Percentiles rank a stretch among this genome's conserved stretches.
These are phyloP conservation scores for Smithornis capensis DNA, from an alignment of 2,113 vertebrate genomes.

Conservation along the genomic window DNA sequence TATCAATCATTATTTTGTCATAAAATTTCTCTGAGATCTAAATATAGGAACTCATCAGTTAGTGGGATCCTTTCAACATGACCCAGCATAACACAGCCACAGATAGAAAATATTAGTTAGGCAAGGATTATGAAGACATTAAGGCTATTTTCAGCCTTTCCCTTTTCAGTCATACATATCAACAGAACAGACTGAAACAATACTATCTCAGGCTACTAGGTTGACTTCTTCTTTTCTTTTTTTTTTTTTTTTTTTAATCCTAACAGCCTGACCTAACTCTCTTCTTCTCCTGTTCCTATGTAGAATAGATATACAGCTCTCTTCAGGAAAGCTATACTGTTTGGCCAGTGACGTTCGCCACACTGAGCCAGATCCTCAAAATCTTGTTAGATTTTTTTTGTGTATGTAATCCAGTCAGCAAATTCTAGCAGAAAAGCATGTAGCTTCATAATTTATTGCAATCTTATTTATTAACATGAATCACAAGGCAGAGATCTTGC, in stretches of 20 bases:
- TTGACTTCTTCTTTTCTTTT: neutral
- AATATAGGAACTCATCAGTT: neutral
- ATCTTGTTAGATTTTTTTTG: neutral
- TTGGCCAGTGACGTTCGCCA: neutral
- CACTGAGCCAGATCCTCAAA: neutral
- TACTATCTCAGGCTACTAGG: neutral
- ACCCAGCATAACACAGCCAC: neutral
- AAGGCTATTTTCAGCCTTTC: neutral
- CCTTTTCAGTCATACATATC: neutral
- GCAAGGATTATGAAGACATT: neutral
- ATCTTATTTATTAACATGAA: neutral
- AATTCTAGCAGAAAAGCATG: neutral
- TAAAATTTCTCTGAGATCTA: neutral
- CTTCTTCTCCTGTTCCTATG: neutral
- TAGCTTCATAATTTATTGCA: neutral
- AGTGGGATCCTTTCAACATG: neutral
- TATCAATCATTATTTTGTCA: neutral
- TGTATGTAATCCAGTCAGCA: neutral
- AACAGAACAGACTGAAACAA: neutral
- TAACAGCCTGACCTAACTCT: neutral
- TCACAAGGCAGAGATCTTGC: neutral
- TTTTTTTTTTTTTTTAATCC: neutral
- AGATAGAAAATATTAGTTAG: neutral
- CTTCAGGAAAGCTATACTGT: neutral
- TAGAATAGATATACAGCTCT: neutral